These are phyloP conservation scores for Pachycephala philippinensis DNA, from an alignment of 2,113 vertebrate species.

Conservation along the genomic window DNA sequence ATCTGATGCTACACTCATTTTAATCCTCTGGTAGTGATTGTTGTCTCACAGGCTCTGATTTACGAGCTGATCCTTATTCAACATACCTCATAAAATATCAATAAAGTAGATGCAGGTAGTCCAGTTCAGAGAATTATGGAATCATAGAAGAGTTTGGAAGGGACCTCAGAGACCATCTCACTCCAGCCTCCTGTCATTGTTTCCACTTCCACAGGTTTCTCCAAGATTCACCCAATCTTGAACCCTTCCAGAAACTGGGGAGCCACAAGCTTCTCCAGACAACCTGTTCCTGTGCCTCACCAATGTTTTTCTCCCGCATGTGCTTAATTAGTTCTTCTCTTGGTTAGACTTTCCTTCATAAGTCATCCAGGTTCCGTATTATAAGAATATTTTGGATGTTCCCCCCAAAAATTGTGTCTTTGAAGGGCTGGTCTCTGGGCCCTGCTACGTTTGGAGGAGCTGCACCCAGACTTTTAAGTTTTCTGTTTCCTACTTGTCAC, in stretches of 20 bases:
- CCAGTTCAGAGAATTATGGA: neutral
- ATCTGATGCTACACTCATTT: neutral
- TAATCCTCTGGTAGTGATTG: neutral
- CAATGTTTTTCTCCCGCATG: neutral
- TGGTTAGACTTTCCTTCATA: neutral
- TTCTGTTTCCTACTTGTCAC: neutral
- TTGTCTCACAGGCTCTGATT: neutral
- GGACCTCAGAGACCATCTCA: neutral
- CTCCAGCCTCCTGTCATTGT: neutral
- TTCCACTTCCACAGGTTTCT: neutral
- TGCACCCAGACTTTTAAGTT: neutral
- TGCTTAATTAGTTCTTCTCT: neutral
- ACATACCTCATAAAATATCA: neutral
- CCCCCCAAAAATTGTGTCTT: rapidly evolving
- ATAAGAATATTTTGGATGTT: neutral
- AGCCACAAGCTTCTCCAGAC: neutral
- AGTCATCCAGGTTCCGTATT: neutral
- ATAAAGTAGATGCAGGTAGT: neutral
- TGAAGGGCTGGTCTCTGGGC: neutral
- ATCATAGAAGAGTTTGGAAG: too few relatives aligned
- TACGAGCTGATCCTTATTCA: neutral
- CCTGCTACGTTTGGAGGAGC: neutral
- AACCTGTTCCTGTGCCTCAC: rapidly evolving
- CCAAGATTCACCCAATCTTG: neutral
- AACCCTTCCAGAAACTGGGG: neutral